Conservation (phyloP, 2,888 invertebrate species). For the Tetropium fuscum region DNA sequence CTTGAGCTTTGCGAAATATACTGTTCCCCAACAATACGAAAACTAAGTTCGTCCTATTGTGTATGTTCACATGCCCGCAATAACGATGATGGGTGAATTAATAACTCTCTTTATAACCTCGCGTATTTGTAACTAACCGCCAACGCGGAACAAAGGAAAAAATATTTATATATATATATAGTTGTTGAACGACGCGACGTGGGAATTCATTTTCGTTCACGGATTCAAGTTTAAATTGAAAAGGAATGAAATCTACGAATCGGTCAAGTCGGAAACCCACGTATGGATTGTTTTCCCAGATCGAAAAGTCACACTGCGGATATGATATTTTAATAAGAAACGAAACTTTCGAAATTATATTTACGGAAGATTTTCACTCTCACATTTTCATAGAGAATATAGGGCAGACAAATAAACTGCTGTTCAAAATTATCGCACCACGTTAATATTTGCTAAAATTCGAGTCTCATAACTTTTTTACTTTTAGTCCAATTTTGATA, state of each 20-base stretch:
- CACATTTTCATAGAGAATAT: too few relatives aligned
- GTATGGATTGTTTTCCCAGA: constrained; percentile 4
- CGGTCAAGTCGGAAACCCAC: background rate
- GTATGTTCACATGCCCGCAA: background rate
- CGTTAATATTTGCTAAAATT: too few relatives aligned
- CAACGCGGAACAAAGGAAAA: background rate
- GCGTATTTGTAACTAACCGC: background rate
- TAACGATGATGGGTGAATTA: background rate
- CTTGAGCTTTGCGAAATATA: too few relatives aligned
- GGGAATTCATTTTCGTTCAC: background rate
- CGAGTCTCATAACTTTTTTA: too few relatives aligned
- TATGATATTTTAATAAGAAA: background rate
- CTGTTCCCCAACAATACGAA: too few relatives aligned
- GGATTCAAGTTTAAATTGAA: constrained; percentile 12
- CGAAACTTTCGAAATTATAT: background rate
- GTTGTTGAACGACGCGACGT: background rate
- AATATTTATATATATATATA: too few relatives aligned
- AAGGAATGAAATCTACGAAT: background rate
- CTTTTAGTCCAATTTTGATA: too few relatives aligned
- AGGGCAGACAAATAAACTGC: too few relatives aligned
- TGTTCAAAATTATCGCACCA: too few relatives aligned
- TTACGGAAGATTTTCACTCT: background rate
- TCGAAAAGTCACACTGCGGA: background rate
- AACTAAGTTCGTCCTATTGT: background rate
- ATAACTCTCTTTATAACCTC: constrained; percentile 5